These are phyloP conservation scores for Atopsyche davidsoni DNA, from an alignment of 1,140 invertebrate species.

Conservation along the genomic window DNA sequence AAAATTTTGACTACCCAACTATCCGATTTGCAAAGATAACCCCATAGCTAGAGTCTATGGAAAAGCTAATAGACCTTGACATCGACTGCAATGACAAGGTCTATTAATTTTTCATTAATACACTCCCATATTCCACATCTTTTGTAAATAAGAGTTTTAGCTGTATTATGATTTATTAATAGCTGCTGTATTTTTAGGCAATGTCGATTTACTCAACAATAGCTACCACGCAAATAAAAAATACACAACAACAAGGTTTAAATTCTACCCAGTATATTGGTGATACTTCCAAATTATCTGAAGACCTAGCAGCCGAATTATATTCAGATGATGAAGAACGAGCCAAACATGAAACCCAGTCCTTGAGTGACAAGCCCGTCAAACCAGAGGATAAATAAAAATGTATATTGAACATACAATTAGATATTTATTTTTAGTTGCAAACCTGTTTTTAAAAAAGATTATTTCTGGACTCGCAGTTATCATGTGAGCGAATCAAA, in stretches of 20 bases:
- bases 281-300: constrained; percentile 20
- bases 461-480: too few species aligned
- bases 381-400: constrained; percentile 14
- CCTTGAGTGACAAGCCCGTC: not conserved
- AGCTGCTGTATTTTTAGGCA: constrained; percentile 59
- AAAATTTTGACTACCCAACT: too few species aligned
- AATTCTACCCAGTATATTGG: constrained; percentile 4
- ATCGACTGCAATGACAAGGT: too few species aligned
- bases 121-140: too few species aligned
- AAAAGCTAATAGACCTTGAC: too few species aligned
- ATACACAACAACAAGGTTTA: not conserved
- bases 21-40: too few species aligned
- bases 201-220: constrained; percentile 65
- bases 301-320: constrained; percentile 41
- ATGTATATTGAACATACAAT: constrained; percentile 1
- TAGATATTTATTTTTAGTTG: not conserved
- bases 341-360: constrained; percentile 18
- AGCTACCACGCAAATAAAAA: constrained; percentile 36
- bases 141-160: too few species aligned
- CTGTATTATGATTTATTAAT: too few species aligned
- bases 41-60: too few species aligned
- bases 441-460: constrained; percentile 2
- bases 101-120: too few species aligned
- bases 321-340: constrained; percentile 47
- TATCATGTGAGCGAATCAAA: too few species aligned